Conservation (phyloP, 1,140 invertebrate genomes). For the Drosophila baimaii region DNA sequence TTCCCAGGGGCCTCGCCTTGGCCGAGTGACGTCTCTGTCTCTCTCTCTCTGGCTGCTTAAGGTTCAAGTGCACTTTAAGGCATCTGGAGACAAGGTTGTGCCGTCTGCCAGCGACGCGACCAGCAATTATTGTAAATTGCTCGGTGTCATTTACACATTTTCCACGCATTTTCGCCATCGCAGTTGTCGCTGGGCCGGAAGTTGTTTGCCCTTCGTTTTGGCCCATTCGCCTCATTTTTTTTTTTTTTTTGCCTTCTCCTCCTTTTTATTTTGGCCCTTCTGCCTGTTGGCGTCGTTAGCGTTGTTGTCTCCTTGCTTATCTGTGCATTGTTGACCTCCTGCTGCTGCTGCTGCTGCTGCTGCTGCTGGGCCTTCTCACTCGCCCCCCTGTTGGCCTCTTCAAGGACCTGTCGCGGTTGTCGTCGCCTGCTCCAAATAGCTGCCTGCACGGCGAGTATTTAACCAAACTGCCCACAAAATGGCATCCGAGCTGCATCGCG, state of each 20-base stretch:
- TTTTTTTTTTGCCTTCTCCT: conserved; percentile 6
- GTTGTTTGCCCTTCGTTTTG: conserved; percentile 46
- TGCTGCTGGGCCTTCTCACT: not conserved
- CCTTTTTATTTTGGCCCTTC: conserved; percentile 31
- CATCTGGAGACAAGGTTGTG: conserved; percentile 43
- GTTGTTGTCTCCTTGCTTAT: conserved; percentile 63
- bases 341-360: conserved; percentile 6
- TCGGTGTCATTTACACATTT: conserved; percentile 79
- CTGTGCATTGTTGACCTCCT: conserved; percentile 36
- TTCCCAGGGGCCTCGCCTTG: conserved; percentile 10
- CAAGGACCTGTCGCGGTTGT: conserved; percentile 29
- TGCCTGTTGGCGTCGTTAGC: conserved; percentile 45
- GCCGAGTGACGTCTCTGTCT: too few species aligned
- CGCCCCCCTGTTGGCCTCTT: conserved; percentile 14
- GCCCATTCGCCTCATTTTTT: conserved; percentile 2
- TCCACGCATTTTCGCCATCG: conserved; percentile 73
- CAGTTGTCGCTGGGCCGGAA: conserved; percentile 43
- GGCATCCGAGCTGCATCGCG: conserved; percentile 41
- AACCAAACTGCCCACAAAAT: conserved; percentile 60
- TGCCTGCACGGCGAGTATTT: conserved; percentile 34
- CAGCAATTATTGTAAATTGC: conserved; percentile 81
- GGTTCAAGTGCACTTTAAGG: conserved; percentile 73
- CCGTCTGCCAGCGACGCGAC: conserved; percentile 38
- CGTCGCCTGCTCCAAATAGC: conserved; percentile 27
- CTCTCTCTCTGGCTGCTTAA: too few species aligned